A percentile compares a stretch with the other conserved stretches of the same genome.
These are phyloP conservation scores for Nanorana parkeri DNA, from an alignment of 2,113 vertebrate species.

Conservation along the genomic window DNA sequence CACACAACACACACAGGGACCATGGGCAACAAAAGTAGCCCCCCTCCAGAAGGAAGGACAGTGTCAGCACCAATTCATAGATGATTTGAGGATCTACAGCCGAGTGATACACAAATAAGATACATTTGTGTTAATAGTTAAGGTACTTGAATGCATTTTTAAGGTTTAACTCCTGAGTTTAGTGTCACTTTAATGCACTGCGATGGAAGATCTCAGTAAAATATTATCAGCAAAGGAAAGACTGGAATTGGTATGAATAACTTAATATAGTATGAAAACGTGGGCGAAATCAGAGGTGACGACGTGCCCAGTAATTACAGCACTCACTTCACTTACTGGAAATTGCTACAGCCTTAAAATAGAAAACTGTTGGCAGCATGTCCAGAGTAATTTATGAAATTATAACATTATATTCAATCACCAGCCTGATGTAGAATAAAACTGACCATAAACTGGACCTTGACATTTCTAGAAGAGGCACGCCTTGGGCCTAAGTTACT, in stretches of 20 bases:
- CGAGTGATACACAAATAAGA: no score
- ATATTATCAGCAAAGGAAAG: not conserved
- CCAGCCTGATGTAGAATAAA: not conserved
- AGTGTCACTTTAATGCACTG: not conserved
- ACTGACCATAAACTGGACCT: not conserved
- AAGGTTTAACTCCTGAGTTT: no score
- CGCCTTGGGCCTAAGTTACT: no score
- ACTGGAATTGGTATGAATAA: not conserved
- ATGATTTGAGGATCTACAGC: no score
- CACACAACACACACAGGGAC: no score
- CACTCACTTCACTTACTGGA: not conserved
- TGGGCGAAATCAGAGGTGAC: slow-evolving; percentile 18
- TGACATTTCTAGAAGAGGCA: no score
- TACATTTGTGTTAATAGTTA: no score
- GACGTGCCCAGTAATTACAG: slow-evolving; percentile 9
- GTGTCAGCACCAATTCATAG: no score
- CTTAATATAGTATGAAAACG: slow-evolving; percentile 7
- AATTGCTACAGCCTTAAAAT: slow-evolving; percentile 24
- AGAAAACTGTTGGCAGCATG: slow-evolving; percentile 28
- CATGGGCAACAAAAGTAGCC: no score
- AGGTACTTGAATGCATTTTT: no score
- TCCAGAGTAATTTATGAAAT: not conserved
- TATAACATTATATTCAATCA: not conserved
- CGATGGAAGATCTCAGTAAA: not conserved
- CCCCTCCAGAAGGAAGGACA: no score